These are phyloP conservation scores for Drosophila neotestacea DNA, from an alignment of 2,888 invertebrate genomes.

Conservation along the genomic window DNA sequence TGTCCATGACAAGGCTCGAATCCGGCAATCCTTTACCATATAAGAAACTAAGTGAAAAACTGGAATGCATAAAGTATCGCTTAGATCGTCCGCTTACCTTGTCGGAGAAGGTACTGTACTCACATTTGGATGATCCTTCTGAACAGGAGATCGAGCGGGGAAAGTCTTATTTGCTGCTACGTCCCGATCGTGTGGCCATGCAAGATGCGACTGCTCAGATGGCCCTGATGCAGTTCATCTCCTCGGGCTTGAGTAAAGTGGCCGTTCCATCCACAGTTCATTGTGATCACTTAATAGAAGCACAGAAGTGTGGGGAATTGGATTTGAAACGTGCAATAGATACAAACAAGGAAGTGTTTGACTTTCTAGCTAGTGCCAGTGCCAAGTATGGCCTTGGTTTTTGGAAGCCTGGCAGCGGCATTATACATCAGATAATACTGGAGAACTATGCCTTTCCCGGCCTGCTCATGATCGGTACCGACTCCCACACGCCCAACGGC, in stretches of 20 bases:
- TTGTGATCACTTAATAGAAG: slow-evolving; percentile 99
- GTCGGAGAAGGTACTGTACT: slow-evolving; percentile 98
- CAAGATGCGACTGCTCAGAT: slow-evolving; percentile 99
- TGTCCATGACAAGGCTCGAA: slow-evolving; percentile 98
- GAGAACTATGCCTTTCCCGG: slow-evolving; percentile 99
- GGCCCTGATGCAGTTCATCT: slow-evolving; percentile 99
- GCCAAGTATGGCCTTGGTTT: slow-evolving; percentile 99
- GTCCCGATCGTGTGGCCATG: slow-evolving; percentile 99
- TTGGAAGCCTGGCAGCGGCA: slow-evolving; percentile 99
- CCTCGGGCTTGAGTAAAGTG: slow-evolving; percentile 96
- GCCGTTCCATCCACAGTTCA: slow-evolving; percentile 99
- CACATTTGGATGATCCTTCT: slow-evolving; percentile 96
- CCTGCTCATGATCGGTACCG: slow-evolving; percentile 98
- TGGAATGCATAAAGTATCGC: slow-evolving; percentile 92
- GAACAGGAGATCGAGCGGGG: slow-evolving; percentile 96
- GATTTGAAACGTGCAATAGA: slow-evolving; percentile 97
- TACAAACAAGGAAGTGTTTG: slow-evolving; percentile 95
- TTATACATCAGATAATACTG: slow-evolving; percentile 99
- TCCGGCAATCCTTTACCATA: slow-evolving; percentile 90
- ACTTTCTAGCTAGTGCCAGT: slow-evolving; percentile 95
- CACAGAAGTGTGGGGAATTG: slow-evolving; percentile 94
- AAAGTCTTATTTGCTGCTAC: slow-evolving; percentile 94
- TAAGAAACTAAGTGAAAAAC: slow-evolving; percentile 90
- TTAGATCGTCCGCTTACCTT: slow-evolving; percentile 96
- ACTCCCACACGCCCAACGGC: slow-evolving; percentile 99